Base-by-base conservation (phyloP, 2,888 invertebrate species). In the Tetropium fuscum region DNA sequence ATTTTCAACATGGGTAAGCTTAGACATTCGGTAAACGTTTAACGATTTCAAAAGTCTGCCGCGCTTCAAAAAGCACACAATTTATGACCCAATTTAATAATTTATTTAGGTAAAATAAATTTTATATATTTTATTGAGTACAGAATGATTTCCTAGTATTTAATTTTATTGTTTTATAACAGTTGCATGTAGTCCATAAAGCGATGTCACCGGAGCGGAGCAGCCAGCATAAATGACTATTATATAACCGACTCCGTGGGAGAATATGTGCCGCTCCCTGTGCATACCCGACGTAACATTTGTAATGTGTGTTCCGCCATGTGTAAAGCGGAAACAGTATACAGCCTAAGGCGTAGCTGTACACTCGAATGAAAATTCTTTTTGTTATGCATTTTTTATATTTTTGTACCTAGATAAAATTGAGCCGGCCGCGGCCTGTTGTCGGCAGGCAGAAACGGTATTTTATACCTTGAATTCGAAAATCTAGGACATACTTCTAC, bases 301-400 rank as follows among this genome's bases (percentile, higher is more conserved):
- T 75, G 79, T 79, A 80, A 78, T 76, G 75, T 78, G 79, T 81
- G 81, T 73, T 74, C 80, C 74, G 71, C 77, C 80, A 81, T 81
- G 81, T 80, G 81, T 78, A 77, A 80, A 81, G 77, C 81, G 81
- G 81, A 81, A 81, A 80, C 80, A 76, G 77, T 77, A 79, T 76
- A 73, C 57, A 64, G 77, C 80, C 78, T 71, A 74, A 78, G 80
- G 80, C 79, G 77, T 73, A 78, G 75, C 73, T 70, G 75, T 79
- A 78, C 76, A 75, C 71, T 78, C 76, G 68, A 68, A 66, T 70
- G 71, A 70, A 76, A 74, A 74, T 72, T 70, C 69, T 73, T 71
- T 73, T 75, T 72, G 67, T 73, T 72, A 65, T 57, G 62, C 43
- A 45, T 60, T 64, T 66, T 64, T 67, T 56, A 55, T 66, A 71